phyloP scores from a whole-genome alignment of 2,888 invertebrate genomes.

The Drosophila prolongata region DNA sequence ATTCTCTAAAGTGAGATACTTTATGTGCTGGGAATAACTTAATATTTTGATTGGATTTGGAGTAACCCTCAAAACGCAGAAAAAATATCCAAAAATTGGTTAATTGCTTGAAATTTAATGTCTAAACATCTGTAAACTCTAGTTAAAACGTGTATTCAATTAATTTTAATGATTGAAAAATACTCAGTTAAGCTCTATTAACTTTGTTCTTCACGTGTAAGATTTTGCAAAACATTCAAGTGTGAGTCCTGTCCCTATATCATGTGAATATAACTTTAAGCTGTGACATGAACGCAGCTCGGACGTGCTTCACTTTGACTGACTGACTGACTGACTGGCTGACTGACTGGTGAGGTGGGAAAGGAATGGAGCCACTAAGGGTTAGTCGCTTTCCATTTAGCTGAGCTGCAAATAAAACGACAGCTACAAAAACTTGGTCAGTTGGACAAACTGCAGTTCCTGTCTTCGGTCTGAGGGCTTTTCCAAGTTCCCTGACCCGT shows the following conservation, averaged over 20 bases:
- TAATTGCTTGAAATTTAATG: too few species aligned
- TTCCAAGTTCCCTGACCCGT: constrained; percentile 1
- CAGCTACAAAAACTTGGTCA: constrained; percentile 45
- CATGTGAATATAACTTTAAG: constrained; percentile 77
- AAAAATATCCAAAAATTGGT: too few species aligned
- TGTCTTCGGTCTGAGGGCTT: background rate
- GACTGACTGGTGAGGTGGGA: constrained; percentile 34
- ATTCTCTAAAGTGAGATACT: background rate
- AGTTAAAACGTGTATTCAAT: too few species aligned
- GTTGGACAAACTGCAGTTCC: constrained; percentile 57
- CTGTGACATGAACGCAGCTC: constrained; percentile 62
- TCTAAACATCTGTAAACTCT: too few species aligned
- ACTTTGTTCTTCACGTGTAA: constrained; percentile 8
- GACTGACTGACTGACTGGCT: constrained; percentile 38
- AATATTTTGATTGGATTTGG: too few species aligned
- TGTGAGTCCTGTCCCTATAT: constrained; percentile 20
- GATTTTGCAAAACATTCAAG: background rate
- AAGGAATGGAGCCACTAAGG: constrained; percentile 26
- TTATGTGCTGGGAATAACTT: too few species aligned
- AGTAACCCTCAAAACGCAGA: too few species aligned
- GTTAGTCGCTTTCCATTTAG: constrained; percentile 36
- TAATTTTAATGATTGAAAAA: too few species aligned
- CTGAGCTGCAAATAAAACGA: constrained; percentile 41
- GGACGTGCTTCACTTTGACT: constrained; percentile 78
- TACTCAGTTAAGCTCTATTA: too few species aligned